These are phyloP conservation scores for Ahaetulla prasina DNA, from an alignment of 2,113 vertebrate species.

Conservation along the genomic window DNA sequence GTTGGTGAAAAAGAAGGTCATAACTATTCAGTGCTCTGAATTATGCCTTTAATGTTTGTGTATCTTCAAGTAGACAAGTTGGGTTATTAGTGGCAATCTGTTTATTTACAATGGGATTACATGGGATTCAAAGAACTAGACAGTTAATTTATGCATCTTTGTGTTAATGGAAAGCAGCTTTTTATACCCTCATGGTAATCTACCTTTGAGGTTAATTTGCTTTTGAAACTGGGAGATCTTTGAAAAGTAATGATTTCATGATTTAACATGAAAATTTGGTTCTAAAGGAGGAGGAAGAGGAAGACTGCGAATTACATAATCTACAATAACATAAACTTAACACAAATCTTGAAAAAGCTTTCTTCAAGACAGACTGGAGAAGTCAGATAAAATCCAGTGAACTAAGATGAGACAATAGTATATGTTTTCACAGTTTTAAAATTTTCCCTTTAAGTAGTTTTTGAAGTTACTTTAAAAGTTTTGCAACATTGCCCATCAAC, in stretches of 20 bases:
- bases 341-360: background rate
- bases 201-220: background rate
- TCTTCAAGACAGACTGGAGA: background rate
- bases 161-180: background rate
- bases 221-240: background rate
- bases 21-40: background rate
- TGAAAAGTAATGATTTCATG: background rate
- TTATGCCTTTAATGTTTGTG: background rate
- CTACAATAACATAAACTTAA: background rate
- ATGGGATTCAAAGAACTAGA: background rate
- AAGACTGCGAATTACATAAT: background rate
- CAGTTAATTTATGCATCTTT: background rate
- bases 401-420: background rate
- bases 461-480: background rate
- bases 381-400: background rate
- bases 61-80: rapidly evolving
- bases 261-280: background rate
- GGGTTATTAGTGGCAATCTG: background rate
- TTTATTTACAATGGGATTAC: background rate
- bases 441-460: background rate
- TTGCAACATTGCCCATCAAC: background rate
- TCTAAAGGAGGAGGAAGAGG: background rate
- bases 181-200: background rate
- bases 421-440: background rate
- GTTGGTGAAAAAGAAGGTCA: background rate